These are phyloP conservation scores for Paramormyrops hopkinsi DNA, from an alignment of 2,797 vertebrate genomes.

Conservation along the genomic window DNA sequence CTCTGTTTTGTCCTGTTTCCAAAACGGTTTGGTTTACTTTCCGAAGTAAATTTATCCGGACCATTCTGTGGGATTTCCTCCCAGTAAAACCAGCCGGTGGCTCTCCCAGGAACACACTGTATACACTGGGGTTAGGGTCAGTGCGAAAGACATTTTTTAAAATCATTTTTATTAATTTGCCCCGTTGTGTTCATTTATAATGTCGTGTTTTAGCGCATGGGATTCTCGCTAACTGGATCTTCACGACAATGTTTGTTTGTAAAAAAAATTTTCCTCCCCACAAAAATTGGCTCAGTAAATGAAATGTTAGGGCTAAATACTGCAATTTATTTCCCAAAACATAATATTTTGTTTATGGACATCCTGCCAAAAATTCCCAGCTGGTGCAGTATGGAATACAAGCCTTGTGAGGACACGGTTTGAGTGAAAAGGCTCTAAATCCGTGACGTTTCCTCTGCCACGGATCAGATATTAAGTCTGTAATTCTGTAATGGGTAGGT, in stretches of 20 bases:
- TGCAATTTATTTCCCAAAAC: not conserved
- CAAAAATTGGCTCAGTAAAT: not conserved
- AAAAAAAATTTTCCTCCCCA: not conserved
- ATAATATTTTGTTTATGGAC: not conserved
- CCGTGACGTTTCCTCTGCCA: not conserved
- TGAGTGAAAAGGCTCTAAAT: not conserved
- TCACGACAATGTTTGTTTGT: not conserved
- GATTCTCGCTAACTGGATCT: not conserved
- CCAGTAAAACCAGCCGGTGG: not conserved
- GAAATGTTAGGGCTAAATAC: slow-evolving; percentile 10
- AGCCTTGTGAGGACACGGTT: not conserved
- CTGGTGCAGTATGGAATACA: not conserved
- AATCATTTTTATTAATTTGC: not conserved
- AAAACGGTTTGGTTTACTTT: not conserved
- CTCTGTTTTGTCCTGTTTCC: not conserved
- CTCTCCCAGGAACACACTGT: not conserved
- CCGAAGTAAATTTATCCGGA: not conserved
- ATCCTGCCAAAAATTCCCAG: slow-evolving; percentile 6
- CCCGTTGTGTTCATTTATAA: not conserved
- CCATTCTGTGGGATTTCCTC: not conserved
- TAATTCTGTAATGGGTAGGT: not conserved
- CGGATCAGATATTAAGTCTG: not conserved
- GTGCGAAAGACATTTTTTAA: not conserved
- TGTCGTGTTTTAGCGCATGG: not conserved
- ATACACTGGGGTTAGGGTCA: not conserved